Evolutionary conservation across 1,140 invertebrate genomes (phyloP).

Genomic region (Macrobrachium nipponense): DNA sequence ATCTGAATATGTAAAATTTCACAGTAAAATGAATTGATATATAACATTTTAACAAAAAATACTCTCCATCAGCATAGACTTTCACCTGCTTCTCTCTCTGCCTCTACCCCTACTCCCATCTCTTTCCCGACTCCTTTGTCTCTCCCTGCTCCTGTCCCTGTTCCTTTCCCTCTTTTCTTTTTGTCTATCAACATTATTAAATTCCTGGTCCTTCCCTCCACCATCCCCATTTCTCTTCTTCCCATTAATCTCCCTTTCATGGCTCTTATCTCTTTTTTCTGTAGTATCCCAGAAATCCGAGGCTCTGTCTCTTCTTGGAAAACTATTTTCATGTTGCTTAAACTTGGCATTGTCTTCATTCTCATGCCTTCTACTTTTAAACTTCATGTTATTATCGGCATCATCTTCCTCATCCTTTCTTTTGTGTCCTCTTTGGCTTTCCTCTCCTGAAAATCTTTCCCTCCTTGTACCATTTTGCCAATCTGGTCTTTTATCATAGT

Average conservation of each 20-base stretch:
- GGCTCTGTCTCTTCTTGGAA: conserved; percentile 25
- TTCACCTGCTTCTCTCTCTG: too few species aligned
- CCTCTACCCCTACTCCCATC: too few species aligned
- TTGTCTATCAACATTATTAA: background rate
- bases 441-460: too few species aligned
- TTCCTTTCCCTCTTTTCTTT: background rate
- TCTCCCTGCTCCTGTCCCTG: too few species aligned
- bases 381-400: background rate
- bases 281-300: conserved; percentile 46
- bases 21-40: too few species aligned
- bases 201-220: background rate
- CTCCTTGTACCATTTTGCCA: too few species aligned
- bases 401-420: background rate
- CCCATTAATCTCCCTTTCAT: background rate
- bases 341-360: background rate
- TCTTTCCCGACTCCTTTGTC: too few species aligned
- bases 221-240: background rate
- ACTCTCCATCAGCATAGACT: too few species aligned
- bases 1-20: too few species aligned
- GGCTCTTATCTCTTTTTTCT: background rate
- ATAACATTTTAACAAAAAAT: too few species aligned
- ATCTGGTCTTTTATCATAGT: too few species aligned
- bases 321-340: background rate
- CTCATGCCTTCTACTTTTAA: background rate
- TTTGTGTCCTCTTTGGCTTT: too few species aligned